Conservation (phyloP, 2,113 vertebrate species). For the Leptosomus discolor region DNA sequence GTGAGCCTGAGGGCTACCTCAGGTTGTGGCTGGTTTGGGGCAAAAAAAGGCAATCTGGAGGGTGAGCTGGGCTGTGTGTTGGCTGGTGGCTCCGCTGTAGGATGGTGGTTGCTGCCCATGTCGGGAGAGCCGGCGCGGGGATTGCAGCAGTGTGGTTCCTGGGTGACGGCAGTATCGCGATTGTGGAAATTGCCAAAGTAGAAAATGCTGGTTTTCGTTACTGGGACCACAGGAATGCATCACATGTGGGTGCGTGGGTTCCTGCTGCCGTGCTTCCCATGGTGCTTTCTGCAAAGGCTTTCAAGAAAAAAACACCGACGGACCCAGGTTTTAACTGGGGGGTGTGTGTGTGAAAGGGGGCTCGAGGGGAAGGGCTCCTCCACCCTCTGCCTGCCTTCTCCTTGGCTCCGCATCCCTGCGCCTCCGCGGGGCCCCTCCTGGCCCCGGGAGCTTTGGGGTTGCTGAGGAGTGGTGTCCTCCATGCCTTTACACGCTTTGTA, state of each 20-base stretch:
- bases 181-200: not conserved
- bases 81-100: accelerated
- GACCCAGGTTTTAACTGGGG: not conserved
- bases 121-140: accelerated
- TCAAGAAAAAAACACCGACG: not conserved
- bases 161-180: accelerated
- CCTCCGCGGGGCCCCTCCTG: not conserved
- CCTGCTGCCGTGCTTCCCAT: not conserved
- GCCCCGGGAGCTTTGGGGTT: not conserved
- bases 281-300: not conserved
- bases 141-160: too few relatives aligned
- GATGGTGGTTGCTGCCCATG: accelerated
- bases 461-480: accelerated
- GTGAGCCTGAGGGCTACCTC: accelerated
- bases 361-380: not conserved
- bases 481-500: accelerated
- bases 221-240: accelerated
- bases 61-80: accelerated
- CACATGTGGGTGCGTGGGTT: accelerated
- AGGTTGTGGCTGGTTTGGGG: accelerated
- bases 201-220: not conserved
- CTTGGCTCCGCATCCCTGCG: accelerated
- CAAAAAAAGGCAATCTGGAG: accelerated
- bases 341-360: accelerated
- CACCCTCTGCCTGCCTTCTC: not conserved